These are phyloP conservation scores for Athene cunicularia DNA, from an alignment of 2,113 vertebrate species.

Conservation along the genomic window DNA sequence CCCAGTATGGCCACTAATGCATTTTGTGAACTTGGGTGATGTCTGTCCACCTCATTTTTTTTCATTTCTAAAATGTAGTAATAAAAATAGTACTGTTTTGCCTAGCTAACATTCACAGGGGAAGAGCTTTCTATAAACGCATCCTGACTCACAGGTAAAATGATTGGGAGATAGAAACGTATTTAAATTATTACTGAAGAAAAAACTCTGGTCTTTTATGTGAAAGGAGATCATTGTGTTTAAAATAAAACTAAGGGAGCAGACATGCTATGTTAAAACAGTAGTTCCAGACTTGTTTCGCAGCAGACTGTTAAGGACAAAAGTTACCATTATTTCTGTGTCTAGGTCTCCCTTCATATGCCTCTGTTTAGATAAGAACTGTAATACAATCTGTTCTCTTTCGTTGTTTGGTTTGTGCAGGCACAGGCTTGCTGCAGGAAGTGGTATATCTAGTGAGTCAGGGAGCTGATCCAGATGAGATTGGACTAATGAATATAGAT, in stretches of 20 bases:
- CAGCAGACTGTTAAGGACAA: background rate
- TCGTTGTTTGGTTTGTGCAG: slow-evolving; percentile 69
- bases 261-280: background rate
- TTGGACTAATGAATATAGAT: slow-evolving; percentile 98
- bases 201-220: background rate
- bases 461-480: slow-evolving; percentile 96
- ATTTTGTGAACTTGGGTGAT: background rate
- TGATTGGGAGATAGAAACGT: background rate
- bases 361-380: slow-evolving; percentile 26
- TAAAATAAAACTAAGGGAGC: background rate
- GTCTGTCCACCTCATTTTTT: background rate
- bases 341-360: background rate
- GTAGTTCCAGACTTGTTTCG: background rate
- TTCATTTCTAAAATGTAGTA: background rate
- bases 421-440: slow-evolving; percentile 96
- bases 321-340: background rate
- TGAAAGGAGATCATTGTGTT: background rate
- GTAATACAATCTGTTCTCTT: slow-evolving; percentile 31
- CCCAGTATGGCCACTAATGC: background rate
- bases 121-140: background rate
- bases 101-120: background rate
- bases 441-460: slow-evolving; percentile 97
- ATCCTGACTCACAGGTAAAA: background rate
- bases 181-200: background rate
- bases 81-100: background rate